phyloP scores from a whole-genome alignment of 2,797 vertebrate genomes.

The Salmo trutta region DNA sequence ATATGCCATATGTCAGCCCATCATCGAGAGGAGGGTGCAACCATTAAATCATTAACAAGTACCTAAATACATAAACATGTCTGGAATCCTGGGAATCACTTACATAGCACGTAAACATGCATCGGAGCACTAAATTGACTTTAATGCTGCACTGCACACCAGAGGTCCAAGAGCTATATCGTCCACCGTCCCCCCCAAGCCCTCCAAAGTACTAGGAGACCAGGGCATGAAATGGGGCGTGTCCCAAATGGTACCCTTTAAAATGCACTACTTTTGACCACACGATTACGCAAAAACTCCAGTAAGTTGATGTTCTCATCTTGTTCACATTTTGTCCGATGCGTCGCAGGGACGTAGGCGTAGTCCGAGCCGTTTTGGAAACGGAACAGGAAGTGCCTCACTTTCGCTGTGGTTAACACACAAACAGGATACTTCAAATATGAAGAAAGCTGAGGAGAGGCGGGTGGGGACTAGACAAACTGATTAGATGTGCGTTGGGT shows the following conservation, averaged over 20 bases:
- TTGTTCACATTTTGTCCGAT: too few relatives aligned
- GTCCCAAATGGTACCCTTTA: too few relatives aligned
- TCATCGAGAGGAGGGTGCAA: slow-evolving; percentile 3
- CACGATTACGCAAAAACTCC: too few relatives aligned
- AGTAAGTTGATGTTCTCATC: too few relatives aligned
- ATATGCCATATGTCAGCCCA: slow-evolving; percentile 15
- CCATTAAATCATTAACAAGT: slow-evolving; percentile 60
- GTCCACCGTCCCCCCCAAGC: background rate
- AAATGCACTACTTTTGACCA: too few relatives aligned
- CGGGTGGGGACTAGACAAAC: slow-evolving; percentile 1
- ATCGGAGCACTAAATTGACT: slow-evolving; percentile 65
- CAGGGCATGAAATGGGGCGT: background rate
- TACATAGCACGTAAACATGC: slow-evolving; percentile 59
- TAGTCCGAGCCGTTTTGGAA: background rate
- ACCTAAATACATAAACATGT: slow-evolving; percentile 37
- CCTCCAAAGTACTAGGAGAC: background rate
- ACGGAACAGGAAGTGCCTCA: too few relatives aligned
- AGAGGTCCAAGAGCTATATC: background rate
- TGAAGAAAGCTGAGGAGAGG: background rate
- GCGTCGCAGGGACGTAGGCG: background rate
- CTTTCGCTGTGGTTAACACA: background rate
- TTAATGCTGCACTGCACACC: slow-evolving; percentile 63
- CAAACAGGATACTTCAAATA: slow-evolving; percentile 7
- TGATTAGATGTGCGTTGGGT: slow-evolving; percentile 4
- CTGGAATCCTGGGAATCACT: slow-evolving; percentile 41